Base-by-base conservation (phyloP, 2,888 invertebrate genomes). In the Agonopterix subpropinquella region DNA sequence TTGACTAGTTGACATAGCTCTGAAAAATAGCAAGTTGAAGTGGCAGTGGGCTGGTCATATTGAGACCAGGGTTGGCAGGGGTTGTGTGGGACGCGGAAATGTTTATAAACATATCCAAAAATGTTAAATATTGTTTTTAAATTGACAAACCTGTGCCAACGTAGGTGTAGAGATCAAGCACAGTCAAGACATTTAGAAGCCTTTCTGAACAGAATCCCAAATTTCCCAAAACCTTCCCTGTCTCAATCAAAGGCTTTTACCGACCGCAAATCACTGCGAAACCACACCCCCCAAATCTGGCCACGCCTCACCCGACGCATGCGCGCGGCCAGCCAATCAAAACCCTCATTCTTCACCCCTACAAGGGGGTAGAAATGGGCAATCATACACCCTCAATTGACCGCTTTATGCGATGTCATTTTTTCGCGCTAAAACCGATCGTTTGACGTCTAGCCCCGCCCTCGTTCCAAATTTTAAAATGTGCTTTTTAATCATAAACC, bases 191-290 rank as follows among this genome's bases (percentile, higher is more conserved):
- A n/a, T 39, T 13, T 28, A 28, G 28, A 28, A 28, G 39, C 7
- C 39, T 39, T 39, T 39, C 39, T 1, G 28, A 18, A 18, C 18
- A 18, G 4, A 28, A 28, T 28, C 28, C 28, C 28, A 39, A 39
- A 39, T 57, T 61, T 28, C 28, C 28, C 28, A 39, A 39, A 39
- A 57, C 61, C 81, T 54, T 49, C 55, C 64, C 86, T 82, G 83
- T 45, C 55, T 71, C 83, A 85, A 85, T 86, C 82, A 85, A 83
- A 84, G 79, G 79, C 79, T 78, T 74, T 48, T 60, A 51, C 61
- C 70, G 75, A 86, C 87, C 87, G 85, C 87, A 88, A 87, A 88
- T 88, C 87, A 86, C 81, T 65, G 80, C 70, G 57, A 71, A 70
- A 81, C 80, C 84, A 84, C 85, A 79, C 85, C 85, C 81, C 72